Base-by-base conservation (phyloP, 2,113 vertebrate species). In the Epinephelus fuscoguttatus region DNA sequence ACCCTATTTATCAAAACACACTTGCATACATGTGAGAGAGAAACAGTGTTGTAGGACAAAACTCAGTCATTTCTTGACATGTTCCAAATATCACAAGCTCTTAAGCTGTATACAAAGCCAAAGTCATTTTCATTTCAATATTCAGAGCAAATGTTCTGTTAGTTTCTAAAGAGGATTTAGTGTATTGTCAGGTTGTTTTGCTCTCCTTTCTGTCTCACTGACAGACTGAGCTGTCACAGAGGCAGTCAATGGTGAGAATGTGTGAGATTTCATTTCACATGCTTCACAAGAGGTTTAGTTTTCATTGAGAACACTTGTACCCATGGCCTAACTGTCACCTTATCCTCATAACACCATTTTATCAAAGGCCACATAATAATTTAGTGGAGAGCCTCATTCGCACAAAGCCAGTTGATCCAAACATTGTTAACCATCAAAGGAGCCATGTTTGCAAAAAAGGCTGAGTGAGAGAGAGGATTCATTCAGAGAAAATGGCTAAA, bases 371-470 rank as follows among this genome's bases (percentile, higher is more conserved):
- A 73, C 27, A 62, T 49, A 73, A 84, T 85, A 40, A 70, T 82
- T 81, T n/a, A 69, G 13, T 66, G 76, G 80, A 83, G 91, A 82
- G 84, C 74, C 64, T 67, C 78, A 70, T 77, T 84, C 64, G 88
- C 56, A 52, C 57, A 47, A 37, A 61, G 66, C 60, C 56, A 71
- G 64, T 78, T 64, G n/a, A 64, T 83, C 68, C 66, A 67, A 49
- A 78, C 50, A 59, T 27, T 30, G 23, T 74, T 25, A 70, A 55
- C 63, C 70, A 68, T 70, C 76, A 88, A 71, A 82, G 78, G 50
- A 78, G 52, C 11, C 33, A 10, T 77, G 23, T 49, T 56, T 12
- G 14, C 67, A 7, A 76, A 37, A 83, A 57, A 66, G 71, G 30
- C 21, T 45, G 21, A 61, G 56, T 15, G 19, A 45, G 56, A 18